Conservation (phyloP, 92 coral and sea anemone genomes). For the Zoanthus solanderi region DNA sequence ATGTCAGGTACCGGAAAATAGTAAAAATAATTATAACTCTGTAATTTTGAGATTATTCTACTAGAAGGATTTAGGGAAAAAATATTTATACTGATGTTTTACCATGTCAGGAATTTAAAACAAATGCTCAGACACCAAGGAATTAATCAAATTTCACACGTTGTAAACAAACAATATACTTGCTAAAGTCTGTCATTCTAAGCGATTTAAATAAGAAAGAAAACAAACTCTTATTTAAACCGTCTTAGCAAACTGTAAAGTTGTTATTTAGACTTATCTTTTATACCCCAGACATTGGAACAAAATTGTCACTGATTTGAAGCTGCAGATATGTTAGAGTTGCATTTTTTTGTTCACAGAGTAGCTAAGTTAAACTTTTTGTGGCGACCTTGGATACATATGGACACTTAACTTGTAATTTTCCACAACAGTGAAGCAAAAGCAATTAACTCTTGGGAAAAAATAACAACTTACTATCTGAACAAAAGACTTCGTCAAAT, state of each 20-base stretch:
- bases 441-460: too few species aligned
- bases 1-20: background rate
- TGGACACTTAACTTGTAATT: too few species aligned
- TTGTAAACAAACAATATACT: background rate
- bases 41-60: background rate
- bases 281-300: too few species aligned
- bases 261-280: background rate
- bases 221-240: background rate
- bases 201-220: background rate
- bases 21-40: background rate
- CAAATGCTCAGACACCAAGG: background rate
- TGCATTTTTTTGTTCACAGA: too few species aligned
- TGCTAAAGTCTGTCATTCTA: background rate
- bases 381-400: too few species aligned
- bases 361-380: too few species aligned
- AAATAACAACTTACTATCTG: too few species aligned
- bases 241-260: background rate
- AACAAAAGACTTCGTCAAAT: too few species aligned
- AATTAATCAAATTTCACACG: background rate
- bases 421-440: too few species aligned
- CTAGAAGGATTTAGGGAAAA: background rate
- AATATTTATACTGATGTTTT: background rate
- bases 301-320: too few species aligned
- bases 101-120: background rate
- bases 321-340: too few species aligned